Percentiles rank a stretch among this genome's conserved stretches.
phyloP scores from a whole-genome alignment of 2,888 invertebrate genomes.

The Liodrosophila aerea region DNA sequence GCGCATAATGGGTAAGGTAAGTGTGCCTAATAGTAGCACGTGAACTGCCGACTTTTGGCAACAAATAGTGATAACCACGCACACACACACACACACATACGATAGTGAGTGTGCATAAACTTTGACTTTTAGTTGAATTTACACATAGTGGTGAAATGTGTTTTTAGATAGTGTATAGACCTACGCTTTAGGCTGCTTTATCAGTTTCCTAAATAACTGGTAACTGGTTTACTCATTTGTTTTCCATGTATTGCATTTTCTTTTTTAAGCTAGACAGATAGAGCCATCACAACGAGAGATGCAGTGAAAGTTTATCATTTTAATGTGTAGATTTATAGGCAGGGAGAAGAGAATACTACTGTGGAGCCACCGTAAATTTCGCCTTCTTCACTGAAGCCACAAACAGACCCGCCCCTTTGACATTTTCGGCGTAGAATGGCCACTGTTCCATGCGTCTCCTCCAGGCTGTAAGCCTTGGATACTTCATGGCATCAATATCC shows the following conservation, averaged over 20 bases:
- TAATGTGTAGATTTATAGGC: neutral
- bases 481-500: conserved; percentile 48
- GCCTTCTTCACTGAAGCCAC: conserved; percentile 26
- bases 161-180: no score
- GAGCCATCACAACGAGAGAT: neutral
- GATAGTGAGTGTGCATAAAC: neutral
- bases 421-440: neutral
- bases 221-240: no score
- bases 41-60: conserved; percentile 8
- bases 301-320: neutral
- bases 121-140: no score
- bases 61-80: neutral
- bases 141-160: no score
- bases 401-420: no score
- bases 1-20: conserved; percentile 26
- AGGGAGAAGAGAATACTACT: neutral
- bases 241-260: no score
- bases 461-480: conserved; percentile 72
- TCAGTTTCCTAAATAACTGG: no score
- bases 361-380: conserved; percentile 19
- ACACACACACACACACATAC: neutral
- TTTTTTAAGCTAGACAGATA: no score
- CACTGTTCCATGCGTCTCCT: conserved; percentile 33
- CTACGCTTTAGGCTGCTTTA: no score
- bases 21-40: conserved; percentile 20